Conservation (phyloP, 1,140 invertebrate genomes). For the Cepaea nemoralis region DNA sequence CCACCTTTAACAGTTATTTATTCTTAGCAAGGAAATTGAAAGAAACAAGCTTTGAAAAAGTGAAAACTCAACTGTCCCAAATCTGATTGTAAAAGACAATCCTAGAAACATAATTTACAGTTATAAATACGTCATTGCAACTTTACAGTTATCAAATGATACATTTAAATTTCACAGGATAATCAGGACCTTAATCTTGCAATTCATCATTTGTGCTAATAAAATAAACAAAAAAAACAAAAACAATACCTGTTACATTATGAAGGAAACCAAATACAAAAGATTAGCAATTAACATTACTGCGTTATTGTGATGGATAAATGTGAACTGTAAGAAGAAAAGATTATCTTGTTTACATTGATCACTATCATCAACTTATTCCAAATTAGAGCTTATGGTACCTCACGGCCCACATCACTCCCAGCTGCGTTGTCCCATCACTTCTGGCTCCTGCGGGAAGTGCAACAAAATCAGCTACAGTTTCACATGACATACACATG, state of each 20-base stretch:
- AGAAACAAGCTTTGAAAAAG: not conserved
- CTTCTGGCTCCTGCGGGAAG: slow-evolving; percentile 64
- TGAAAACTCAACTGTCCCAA: slow-evolving; percentile 32
- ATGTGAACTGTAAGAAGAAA: slow-evolving; percentile 37
- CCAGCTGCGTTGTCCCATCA: slow-evolving; percentile 63
- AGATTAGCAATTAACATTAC: not conserved
- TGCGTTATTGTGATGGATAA: slow-evolving; percentile 34
- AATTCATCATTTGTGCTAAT: slow-evolving; percentile 13
- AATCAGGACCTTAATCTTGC: slow-evolving; percentile 33
- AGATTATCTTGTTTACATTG: slow-evolving; percentile 40
- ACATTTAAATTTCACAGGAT: slow-evolving; percentile 19
- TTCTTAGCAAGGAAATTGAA: not conserved
- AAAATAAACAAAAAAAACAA: not conserved
- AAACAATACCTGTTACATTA: slow-evolving; percentile 15
- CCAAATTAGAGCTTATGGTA: slow-evolving; percentile 49
- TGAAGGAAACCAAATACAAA: not conserved
- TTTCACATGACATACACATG: slow-evolving; percentile 31
- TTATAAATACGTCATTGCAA: not conserved
- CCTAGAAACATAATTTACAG: too few relatives aligned
- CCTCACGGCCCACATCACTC: slow-evolving; percentile 58
- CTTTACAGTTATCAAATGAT: not conserved
- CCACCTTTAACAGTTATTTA: not conserved
- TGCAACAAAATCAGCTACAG: slow-evolving; percentile 61
- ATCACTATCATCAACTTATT: slow-evolving; percentile 33
- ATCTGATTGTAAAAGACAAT: slow-evolving; percentile 9